Conservation (phyloP, 2,797 vertebrate genomes). For the Pelobates cultripes region DNA sequence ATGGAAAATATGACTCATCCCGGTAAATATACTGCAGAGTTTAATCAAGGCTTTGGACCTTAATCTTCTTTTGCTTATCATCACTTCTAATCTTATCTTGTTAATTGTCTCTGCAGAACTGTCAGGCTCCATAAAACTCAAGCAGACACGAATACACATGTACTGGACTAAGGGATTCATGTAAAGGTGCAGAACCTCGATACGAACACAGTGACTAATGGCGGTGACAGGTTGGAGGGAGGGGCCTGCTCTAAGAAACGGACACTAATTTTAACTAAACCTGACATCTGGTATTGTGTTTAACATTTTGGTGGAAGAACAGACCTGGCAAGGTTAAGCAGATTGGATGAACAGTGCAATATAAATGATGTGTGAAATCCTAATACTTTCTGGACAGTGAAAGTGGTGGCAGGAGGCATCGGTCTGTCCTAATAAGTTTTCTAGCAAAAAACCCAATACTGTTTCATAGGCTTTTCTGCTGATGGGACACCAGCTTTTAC, state of each 20-base stretch:
- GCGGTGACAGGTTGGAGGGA: background rate
- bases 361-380: too few relatives aligned
- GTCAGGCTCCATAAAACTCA: constrained; percentile 13
- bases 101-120: constrained; percentile 19
- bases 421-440: too few relatives aligned
- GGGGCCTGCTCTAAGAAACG: too few relatives aligned
- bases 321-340: too few relatives aligned
- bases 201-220: background rate
- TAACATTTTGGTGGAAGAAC: background rate
- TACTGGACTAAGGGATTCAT: background rate
- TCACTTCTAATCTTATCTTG: constrained; percentile 15
- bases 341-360: too few relatives aligned
- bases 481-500: too few relatives aligned
- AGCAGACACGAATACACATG: background rate
- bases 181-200: background rate
- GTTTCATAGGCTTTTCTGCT: too few relatives aligned
- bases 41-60: background rate
- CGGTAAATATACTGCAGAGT: background rate
- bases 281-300: background rate
- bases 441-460: too few relatives aligned
- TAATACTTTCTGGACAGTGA: too few relatives aligned
- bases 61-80: constrained; percentile 20
- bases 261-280: background rate
- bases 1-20: background rate
- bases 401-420: too few relatives aligned